Base-by-base conservation (phyloP, 2,113 vertebrate species). In the Proteles cristata region DNA sequence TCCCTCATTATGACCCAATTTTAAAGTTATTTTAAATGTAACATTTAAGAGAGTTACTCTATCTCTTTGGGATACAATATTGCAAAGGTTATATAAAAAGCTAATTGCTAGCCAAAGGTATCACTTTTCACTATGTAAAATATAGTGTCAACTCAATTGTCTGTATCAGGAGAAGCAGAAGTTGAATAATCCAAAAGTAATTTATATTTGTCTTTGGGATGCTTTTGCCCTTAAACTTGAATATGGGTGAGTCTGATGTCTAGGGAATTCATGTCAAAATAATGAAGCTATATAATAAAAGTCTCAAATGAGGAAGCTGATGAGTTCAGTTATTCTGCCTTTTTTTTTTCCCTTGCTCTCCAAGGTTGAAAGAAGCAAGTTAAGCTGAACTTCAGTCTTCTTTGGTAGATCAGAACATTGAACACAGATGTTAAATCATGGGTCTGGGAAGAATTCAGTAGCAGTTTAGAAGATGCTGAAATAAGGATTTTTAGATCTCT, bases 11-110 rank as follows among this genome's bases (percentile, higher is more conserved):
- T 98, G 94, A 98, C 95, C 95, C 86, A 96, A 93, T 96, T 96
- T 97, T 96, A 89, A 96, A 97, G 93, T 89, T 95, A 97, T 95
- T 97, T 96, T 96, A 96, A 97, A 97, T 94, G 80, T 92, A 96
- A 86, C 92, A 96, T 91, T 94, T 61, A 94, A 93, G 94, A 89
- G 82, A 93, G 88, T 97, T 94, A 93, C 28, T 80, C 65, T 94
- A 53, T 71, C 58, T 97, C 87, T 85, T 88, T 94, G 77, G 88
- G 79, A 73, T 96, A 93, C 11, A 92, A 28, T 86, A 93, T 93
- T 50, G 61, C 65, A 39, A 58, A 93, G 90, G 73, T 96, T 94
- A 81, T 35, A 92, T 97, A 96, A 97, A 97, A 97, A 79, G 50
- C 65, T 97, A 97, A 97, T 96, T 97, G 53, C 83, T 94, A 96